Evolutionary conservation across 2,888 invertebrate genomes (phyloP), one percentile per base, ranked within the genome.

Genomic region (Sinotaia quadrata): DNA sequence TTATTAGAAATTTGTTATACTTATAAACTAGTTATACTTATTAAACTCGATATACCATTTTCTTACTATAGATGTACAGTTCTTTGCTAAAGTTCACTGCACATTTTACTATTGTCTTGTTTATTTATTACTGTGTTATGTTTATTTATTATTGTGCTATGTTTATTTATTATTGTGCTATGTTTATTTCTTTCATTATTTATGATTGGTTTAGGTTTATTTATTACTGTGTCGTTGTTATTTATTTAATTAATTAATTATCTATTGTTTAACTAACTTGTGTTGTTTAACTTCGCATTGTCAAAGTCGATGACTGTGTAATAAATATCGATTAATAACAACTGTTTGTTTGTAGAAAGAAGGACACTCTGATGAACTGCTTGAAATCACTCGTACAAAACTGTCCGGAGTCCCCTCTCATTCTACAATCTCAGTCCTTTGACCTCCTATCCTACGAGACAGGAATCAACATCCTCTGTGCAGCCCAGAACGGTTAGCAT

Each of bases 371-470:
- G 24, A 27, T 73, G 8, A 57, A 18, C 21, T 75, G 75, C 51
- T 65, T 75, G 68, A 70, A 73, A 34, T 59, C 57, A 15, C 57
- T 59, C 10, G 49, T 51, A 34, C 60, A 68, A 60, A 60, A 44
- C 21, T 75, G 75, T 44, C 75, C 75, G 12, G 75, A 75, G n/a
- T 52, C 71, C 7, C 66, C 69, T n/a, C 44, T 51, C 0, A 69
- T 75, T 41, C 51, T 75, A 8, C 61, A 67, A 21, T 54, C 69
- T 8, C 44, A 60, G 8, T 71, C 63, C 49, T 68, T 75, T 36
- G 71, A 75, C 67, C 66, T 73, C 49, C 66, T 68, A 4, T 71
- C 73, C 37, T 71, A 73, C 62, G 67, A 69, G 31, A 71, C 69
- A 21, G 73, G 71, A 12, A 59, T 73, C 49, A 44, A 8, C 21